phyloP scores from a whole-genome alignment of 2,113 vertebrate species.

The Ahaetulla prasina region DNA sequence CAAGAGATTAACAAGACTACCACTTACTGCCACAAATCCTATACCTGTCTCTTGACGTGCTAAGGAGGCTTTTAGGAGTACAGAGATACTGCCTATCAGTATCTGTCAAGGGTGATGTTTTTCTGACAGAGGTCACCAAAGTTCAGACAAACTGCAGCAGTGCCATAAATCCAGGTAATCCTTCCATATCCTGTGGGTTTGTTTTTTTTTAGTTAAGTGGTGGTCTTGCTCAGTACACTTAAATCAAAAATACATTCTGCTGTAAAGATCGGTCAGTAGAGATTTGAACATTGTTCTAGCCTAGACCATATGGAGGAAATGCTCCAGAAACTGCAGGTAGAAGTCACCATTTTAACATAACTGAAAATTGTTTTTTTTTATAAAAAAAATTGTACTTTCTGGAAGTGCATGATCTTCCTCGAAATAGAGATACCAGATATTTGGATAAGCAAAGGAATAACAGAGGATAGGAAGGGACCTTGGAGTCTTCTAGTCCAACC shows the following conservation, averaged over 20 bases:
- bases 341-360: neutral
- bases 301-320: too few species aligned
- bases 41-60: constrained; percentile 11
- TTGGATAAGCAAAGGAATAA: neutral
- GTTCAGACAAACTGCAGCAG: constrained; percentile 36
- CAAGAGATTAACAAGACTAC: neutral
- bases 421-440: neutral
- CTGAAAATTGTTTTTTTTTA: neutral
- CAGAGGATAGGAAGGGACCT: neutral
- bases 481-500: too few species aligned
- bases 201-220: constrained; percentile 9
- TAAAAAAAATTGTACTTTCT: neutral
- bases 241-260: neutral
- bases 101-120: constrained; percentile 27
- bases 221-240: neutral
- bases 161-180: neutral
- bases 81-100: constrained; percentile 5
- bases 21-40: neutral
- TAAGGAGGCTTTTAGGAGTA: constrained; percentile 35
- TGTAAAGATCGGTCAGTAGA: neutral
- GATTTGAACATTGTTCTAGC: neutral
- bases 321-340: neutral
- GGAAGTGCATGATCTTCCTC: neutral
- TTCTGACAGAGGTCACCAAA: constrained; percentile 31
- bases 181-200: constrained; percentile 19